Conservation (phyloP, 2,888 invertebrate genomes). For the Slavum lentiscoides region DNA sequence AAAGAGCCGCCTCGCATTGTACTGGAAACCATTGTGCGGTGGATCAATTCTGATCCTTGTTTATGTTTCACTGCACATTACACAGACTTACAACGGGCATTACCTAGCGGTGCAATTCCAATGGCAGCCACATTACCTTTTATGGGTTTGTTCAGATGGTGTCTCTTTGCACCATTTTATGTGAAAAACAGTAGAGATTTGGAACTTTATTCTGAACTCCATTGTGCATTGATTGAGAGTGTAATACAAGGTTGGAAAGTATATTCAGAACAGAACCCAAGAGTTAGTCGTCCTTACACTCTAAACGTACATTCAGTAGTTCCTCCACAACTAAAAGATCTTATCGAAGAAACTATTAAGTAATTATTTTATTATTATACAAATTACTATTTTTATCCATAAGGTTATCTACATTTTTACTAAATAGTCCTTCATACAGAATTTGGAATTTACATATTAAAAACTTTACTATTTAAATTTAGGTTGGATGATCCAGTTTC, state of each 20-base stretch:
- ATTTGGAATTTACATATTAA: neutral
- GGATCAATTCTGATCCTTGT: constrained; percentile 70
- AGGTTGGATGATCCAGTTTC: constrained; percentile 17
- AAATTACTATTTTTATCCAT: neutral
- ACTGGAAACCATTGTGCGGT: constrained; percentile 71
- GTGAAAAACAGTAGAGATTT: constrained; percentile 58
- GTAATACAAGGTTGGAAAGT: constrained; percentile 64
- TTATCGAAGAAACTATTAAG: constrained; percentile 62
- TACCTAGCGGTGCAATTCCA: constrained; percentile 79
- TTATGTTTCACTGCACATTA: constrained; percentile 69
- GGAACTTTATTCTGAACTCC: constrained; percentile 67
- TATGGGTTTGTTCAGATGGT: constrained; percentile 78
- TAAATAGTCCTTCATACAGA: no score
- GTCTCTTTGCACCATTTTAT: constrained; percentile 70
- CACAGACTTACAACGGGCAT: constrained; percentile 67
- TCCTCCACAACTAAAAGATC: constrained; percentile 66
- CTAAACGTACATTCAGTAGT: constrained; percentile 66
- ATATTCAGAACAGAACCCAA: constrained; percentile 52
- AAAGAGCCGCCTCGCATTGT: constrained; percentile 60
- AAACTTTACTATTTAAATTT: neutral
- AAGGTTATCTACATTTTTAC: no score
- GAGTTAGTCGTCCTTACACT: constrained; percentile 56
- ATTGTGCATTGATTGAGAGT: constrained; percentile 70
- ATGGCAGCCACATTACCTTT: constrained; percentile 83
- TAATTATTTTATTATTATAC: constrained; percentile 15